Evolutionary conservation across 1,140 invertebrate genomes (phyloP).

Genomic region (Drosophila punjabiensis): DNA sequence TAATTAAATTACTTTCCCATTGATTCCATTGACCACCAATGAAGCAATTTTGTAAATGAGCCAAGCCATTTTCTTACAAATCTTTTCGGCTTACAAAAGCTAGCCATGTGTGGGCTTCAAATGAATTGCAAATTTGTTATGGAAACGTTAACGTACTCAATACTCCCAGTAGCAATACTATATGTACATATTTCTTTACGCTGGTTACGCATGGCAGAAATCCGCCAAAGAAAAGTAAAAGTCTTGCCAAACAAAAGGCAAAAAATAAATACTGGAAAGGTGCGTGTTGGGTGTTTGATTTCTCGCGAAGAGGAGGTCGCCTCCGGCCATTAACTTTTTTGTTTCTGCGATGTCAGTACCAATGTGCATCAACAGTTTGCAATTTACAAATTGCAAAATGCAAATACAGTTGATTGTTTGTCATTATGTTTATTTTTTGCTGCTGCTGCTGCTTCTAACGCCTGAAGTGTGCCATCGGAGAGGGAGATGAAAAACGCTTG

Average conservation of each 20-base stretch:
- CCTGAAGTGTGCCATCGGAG: slow-evolving; percentile 33
- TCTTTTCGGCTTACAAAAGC: slow-evolving; percentile 25
- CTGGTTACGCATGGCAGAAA: slow-evolving; percentile 63
- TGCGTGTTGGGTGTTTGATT: slow-evolving; percentile 64
- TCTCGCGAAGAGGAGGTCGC: slow-evolving; percentile 25
- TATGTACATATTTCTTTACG: slow-evolving; percentile 19
- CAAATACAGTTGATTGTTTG: slow-evolving; percentile 37
- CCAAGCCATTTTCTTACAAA: slow-evolving; percentile 25
- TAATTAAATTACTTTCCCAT: background rate
- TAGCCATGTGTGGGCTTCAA: slow-evolving; percentile 29
- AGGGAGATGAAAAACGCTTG: slow-evolving; percentile 36
- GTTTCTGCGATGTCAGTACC: slow-evolving; percentile 23
- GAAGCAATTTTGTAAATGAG: slow-evolving; percentile 18
- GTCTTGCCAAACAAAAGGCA: slow-evolving; percentile 49
- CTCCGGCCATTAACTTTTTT: slow-evolving; percentile 54
- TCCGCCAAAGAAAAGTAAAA: slow-evolving; percentile 65
- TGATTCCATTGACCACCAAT: slow-evolving; percentile 24
- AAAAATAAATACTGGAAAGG: slow-evolving; percentile 50
- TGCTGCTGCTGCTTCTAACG: background rate
- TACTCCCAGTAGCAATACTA: slow-evolving; percentile 25
- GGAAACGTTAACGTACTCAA: slow-evolving; percentile 51
- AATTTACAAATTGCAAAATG: slow-evolving; percentile 24
- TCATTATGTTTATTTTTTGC: slow-evolving; percentile 8
- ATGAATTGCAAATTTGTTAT: slow-evolving; percentile 53
- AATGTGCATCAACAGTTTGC: slow-evolving; percentile 13